Conservation (phyloP, 2,888 invertebrate genomes). For the Chrysotoxum bicinctum region DNA sequence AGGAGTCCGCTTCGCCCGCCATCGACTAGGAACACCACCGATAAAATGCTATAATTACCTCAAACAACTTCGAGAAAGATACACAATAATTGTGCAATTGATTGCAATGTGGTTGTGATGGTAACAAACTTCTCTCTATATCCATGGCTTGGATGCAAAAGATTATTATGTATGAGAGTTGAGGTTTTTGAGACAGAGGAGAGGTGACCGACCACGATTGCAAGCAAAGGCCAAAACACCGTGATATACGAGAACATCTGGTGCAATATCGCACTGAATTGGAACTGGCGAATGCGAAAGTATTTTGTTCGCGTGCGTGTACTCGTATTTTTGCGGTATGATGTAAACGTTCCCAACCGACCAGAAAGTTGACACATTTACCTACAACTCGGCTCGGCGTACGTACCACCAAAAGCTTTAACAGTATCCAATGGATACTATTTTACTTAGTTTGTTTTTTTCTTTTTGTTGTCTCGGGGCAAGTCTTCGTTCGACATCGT, state of each 20-base stretch:
- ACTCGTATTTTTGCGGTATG: conserved; percentile 42
- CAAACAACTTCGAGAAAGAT: conserved; percentile 45
- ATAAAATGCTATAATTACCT: conserved; percentile 67
- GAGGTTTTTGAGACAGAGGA: background rate
- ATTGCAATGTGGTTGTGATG: conserved; percentile 32
- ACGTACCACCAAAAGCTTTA: background rate
- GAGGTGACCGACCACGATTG: background rate
- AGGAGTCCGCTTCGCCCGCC: conserved; percentile 26
- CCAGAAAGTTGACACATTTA: conserved; percentile 72
- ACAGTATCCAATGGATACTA: conserved; percentile 24
- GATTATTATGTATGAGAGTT: background rate
- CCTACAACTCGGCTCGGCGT: conserved; percentile 37
- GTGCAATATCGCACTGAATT: conserved; percentile 71
- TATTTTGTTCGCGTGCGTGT: conserved; percentile 3
- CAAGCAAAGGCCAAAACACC: background rate
- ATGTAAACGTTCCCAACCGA: conserved; percentile 66
- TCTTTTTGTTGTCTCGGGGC: background rate
- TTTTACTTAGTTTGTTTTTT: background rate
- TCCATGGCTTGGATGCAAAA: conserved; percentile 16
- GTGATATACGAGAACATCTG: conserved; percentile 54
- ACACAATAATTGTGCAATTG: conserved; percentile 61
- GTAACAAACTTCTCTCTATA: background rate
- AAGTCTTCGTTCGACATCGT: background rate
- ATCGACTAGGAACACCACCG: conserved; percentile 10
- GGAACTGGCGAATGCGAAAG: conserved; percentile 50